phyloP scores from a whole-genome alignment of 2,888 invertebrate species.

The Zhuqinia jingwanae region DNA sequence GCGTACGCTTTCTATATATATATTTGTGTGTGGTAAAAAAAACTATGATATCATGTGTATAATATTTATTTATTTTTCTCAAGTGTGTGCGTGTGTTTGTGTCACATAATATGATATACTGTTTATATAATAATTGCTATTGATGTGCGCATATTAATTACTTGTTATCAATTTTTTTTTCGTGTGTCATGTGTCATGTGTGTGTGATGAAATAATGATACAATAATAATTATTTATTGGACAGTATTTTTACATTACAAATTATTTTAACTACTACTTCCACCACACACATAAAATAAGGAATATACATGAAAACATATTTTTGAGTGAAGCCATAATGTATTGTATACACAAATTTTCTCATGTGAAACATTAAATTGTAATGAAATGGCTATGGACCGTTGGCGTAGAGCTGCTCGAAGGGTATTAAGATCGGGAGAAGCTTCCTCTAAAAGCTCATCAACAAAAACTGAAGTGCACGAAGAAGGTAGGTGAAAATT shows the following conservation, averaged over 20 bases:
- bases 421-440: constrained; percentile 73
- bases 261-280: not conserved
- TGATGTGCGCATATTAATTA: not conserved
- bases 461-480: constrained; percentile 51
- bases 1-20: not conserved
- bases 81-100: constrained; percentile 25
- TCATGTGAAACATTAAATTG: constrained; percentile 39
- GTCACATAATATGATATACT: not conserved
- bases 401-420: constrained; percentile 75
- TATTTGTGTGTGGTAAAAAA: no score
- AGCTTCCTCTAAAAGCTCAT: constrained; percentile 68
- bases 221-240: not conserved
- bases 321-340: constrained; percentile 7
- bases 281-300: not conserved
- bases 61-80: constrained; percentile 9
- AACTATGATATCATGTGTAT: no score
- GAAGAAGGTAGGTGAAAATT: constrained; percentile 71
- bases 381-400: constrained; percentile 75
- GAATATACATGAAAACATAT: constrained; percentile 1
- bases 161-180: not conserved
- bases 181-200: not conserved
- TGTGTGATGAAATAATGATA: constrained; percentile 18
- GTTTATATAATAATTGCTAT: not conserved
- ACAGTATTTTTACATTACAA: constrained; percentile 27
- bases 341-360: constrained; percentile 19